A percentile compares a stretch with the other conserved stretches of the same genome.
These are phyloP conservation scores for Melanotaenia nigrans DNA, from an alignment of 2,797 vertebrate genomes.

Conservation along the genomic window DNA sequence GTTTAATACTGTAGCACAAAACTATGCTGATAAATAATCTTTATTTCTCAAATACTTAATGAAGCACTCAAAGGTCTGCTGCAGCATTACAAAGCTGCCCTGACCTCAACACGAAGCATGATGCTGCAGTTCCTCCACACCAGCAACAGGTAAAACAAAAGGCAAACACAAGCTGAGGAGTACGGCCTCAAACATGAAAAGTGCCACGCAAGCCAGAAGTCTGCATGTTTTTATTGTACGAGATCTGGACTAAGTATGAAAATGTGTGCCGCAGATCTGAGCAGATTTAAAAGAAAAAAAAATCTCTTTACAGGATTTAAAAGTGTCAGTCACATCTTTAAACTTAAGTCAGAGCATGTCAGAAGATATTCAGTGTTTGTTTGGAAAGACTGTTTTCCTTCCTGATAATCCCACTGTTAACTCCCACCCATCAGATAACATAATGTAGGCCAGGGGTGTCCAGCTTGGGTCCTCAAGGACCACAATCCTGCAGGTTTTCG, in stretches of 20 bases:
- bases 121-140: neutral
- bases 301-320: too few species aligned
- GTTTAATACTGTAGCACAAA: too few species aligned
- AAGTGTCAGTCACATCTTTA: neutral
- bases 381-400: neutral
- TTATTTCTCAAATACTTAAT: slow-evolving; percentile 43
- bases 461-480: too few species aligned
- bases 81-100: slow-evolving; percentile 21
- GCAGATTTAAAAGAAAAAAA: neutral
- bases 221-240: too few species aligned
- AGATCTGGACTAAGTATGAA: neutral
- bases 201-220: too few species aligned
- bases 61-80: slow-evolving; percentile 19
- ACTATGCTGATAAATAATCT: neutral
- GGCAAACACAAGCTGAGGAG: neutral
- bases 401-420: neutral
- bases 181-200: neutral
- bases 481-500: too few species aligned
- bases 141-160: neutral
- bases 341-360: neutral
- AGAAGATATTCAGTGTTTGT: neutral
- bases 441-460: too few species aligned
- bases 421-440: neutral
- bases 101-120: neutral
- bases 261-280: neutral